phyloP scores from a whole-genome alignment of 2,888 invertebrate genomes.

The Tinea pellionella region DNA sequence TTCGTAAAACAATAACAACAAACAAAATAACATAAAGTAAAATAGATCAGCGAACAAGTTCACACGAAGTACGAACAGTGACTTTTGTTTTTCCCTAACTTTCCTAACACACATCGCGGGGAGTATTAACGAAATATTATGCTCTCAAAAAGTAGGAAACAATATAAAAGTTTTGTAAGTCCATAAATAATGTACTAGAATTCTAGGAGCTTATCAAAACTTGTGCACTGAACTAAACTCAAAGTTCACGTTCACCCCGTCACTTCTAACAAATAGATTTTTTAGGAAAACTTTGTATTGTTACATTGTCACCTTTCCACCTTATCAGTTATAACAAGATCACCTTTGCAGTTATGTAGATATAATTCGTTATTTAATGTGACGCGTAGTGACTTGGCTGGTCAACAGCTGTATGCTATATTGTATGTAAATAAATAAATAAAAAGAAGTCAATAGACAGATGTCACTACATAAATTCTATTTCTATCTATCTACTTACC shows the following conservation, averaged over 20 bases:
- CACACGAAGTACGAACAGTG: neutral
- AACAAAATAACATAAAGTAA: neutral
- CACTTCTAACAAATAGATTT: neutral
- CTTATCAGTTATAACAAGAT: too few species aligned
- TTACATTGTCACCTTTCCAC: too few species aligned
- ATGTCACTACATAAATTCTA: too few species aligned
- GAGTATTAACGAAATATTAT: conserved; percentile 10
- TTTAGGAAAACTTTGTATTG: too few species aligned
- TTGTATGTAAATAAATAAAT: too few species aligned
- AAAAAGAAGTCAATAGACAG: too few species aligned
- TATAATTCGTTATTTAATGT: too few species aligned
- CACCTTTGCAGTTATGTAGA: too few species aligned
- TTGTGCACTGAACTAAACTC: neutral
- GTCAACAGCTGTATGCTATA: too few species aligned
- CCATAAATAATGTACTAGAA: conserved; percentile 14
- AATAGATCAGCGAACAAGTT: neutral
- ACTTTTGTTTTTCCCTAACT: neutral
- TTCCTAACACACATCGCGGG: neutral
- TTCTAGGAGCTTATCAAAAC: neutral
- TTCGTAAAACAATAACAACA: too few species aligned
- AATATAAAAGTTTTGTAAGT: conserved; percentile 8
- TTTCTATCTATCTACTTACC: too few species aligned
- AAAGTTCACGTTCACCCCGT: neutral
- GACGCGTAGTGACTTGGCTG: too few species aligned
- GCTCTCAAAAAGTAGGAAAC: conserved; percentile 7